Base-by-base conservation (phyloP, 2,888 invertebrate genomes). In the Timema cristinae region DNA sequence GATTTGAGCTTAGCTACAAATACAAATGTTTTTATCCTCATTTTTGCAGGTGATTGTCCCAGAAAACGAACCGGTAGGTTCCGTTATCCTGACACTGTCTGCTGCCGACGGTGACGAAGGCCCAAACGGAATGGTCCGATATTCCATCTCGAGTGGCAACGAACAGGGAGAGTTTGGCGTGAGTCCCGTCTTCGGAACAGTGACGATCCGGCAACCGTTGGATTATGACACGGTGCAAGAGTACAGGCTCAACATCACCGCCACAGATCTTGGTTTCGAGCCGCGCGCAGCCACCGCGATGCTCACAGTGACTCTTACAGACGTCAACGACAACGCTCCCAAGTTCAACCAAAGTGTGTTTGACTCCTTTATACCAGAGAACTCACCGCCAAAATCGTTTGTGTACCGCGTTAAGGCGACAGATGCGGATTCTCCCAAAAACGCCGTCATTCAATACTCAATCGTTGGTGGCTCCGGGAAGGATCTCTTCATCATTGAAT, bases 301-400 rank as follows among this genome's bases (percentile, higher is more conserved):
- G 77, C 84, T 97, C 8, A 93, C 92, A 0, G 91, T 98, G 0
- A 92, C 91, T 70, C 85, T 98, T 1, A 94, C 93, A 0, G 97
- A 98, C 80, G 93, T 97, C 54, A 97, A 96, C 79, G 96, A 98
- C 79, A 97, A 97, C 81, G 90, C 94, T 10, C 97, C 97, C 0
- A 84, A 86, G 13, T 98, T 97, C 79, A 91, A 92, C 81, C 90
- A 91, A 80, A 85, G 88, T 0, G 83, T 86, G 69, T 96, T 92
- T 79, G 87, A 91, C 77, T 93, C 93, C 0, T 91, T 88, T 79
- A 83, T 97, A 63, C 87, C 90, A 0, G 97, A 97, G 84, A 97
- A 97, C 80, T 88, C 91, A 13, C 90, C 91, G 0, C 82, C 89
- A 0, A 90, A 91, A 70, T 90, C 90, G 74, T 88, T 89, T 76